phyloP scores from a whole-genome alignment of 2,113 vertebrate species.

The Nothobranchius furzeri region DNA sequence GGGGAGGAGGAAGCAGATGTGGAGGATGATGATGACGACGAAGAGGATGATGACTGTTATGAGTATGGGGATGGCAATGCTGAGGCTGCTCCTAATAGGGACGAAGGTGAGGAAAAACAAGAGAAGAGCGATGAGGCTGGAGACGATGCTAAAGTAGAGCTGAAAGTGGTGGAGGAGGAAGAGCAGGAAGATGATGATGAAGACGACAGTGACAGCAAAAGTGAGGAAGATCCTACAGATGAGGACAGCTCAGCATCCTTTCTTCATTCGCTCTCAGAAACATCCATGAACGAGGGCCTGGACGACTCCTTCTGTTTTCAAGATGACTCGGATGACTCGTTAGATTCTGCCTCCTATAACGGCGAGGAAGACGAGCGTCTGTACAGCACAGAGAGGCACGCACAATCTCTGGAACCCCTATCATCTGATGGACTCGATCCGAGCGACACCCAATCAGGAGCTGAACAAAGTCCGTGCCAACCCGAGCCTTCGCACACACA shows the following conservation, averaged over 20 bases:
- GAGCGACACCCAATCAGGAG: constrained; percentile 30
- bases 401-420: constrained; percentile 67
- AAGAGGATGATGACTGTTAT: constrained; percentile 34
- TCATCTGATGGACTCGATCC: constrained; percentile 21
- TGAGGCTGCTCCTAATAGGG: constrained; percentile 8
- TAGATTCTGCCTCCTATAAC: constrained; percentile 89
- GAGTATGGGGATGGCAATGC: constrained; percentile 14
- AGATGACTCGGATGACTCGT: constrained; percentile 91
- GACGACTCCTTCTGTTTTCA: constrained; percentile 93
- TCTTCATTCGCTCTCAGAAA: constrained; percentile 92
- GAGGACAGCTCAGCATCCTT: constrained; percentile 91
- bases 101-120: constrained; percentile 19
- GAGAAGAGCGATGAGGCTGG: constrained; percentile 36
- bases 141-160: constrained; percentile 78
- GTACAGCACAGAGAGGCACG: constrained; percentile 88
- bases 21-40: constrained; percentile 77
- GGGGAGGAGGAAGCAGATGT: constrained; percentile 83
- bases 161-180: constrained; percentile 68
- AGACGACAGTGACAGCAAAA: constrained; percentile 47
- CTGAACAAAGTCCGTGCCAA: constrained; percentile 20
- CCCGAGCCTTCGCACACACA: constrained; percentile 31
- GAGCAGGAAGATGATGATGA: constrained; percentile 50
- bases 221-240: constrained; percentile 73
- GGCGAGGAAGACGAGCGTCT: constrained; percentile 87
- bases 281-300: constrained; percentile 89